These are phyloP conservation scores for Stigmatopora argus DNA, from an alignment of 2,113 vertebrate genomes.

Conservation along the genomic window DNA sequence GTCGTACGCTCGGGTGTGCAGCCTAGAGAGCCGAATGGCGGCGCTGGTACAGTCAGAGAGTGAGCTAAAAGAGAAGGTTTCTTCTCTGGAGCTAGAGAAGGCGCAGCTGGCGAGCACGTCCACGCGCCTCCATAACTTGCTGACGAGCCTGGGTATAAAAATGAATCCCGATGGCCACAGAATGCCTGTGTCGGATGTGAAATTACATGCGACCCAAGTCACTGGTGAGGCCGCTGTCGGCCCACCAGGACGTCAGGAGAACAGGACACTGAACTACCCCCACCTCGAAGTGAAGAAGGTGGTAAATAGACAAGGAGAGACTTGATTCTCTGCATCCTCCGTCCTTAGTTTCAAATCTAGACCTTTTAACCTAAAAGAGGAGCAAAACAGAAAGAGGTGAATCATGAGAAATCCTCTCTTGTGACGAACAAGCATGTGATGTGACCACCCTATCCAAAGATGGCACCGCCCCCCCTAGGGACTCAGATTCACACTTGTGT, in stretches of 20 bases:
- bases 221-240: not conserved
- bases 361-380: slow-evolving; percentile 17
- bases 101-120: slow-evolving; percentile 71
- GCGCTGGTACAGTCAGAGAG: slow-evolving; percentile 73
- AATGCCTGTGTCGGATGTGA: slow-evolving; percentile 3
- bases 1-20: slow-evolving; percentile 82
- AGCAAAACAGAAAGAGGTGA: not conserved
- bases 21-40: slow-evolving; percentile 79
- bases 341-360: slow-evolving; percentile 3
- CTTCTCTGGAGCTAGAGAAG: slow-evolving; percentile 78
- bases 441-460: slow-evolving; percentile 30
- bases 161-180: slow-evolving; percentile 16
- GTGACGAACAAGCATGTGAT: slow-evolving; percentile 11
- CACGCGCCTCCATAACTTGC: slow-evolving; percentile 63
- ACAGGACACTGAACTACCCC: slow-evolving; percentile 26
- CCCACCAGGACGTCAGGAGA: not conserved
- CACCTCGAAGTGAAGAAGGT: not conserved
- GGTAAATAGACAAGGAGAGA: not conserved
- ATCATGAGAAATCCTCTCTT: not conserved
- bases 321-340: slow-evolving; percentile 2
- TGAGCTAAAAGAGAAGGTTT: slow-evolving; percentile 74
- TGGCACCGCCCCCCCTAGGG: slow-evolving; percentile 27
- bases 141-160: slow-evolving; percentile 39
- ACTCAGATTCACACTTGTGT: slow-evolving; percentile 30
- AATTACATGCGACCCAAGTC: not conserved